phyloP scores from a whole-genome alignment of 2,113 vertebrate genomes.

The Plestiodon gilberti region DNA sequence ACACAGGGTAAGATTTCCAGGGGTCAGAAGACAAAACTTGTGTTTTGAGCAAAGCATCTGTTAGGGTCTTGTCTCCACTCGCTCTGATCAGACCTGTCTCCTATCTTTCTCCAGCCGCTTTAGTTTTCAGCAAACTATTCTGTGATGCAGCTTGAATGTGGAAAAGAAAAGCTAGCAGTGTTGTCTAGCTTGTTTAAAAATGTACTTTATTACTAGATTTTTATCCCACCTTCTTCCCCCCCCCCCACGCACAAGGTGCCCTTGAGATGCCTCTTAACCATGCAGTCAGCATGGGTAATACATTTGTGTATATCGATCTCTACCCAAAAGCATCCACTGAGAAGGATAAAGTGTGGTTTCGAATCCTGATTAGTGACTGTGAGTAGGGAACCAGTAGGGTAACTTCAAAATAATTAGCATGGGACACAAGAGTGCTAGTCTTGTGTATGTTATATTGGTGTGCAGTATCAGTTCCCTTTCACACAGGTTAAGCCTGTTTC shows the following conservation, averaged over 20 bases:
- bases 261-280: no score
- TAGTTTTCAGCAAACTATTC: not conserved
- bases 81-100: not conserved
- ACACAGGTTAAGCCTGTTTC: not conserved
- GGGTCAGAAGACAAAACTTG: not conserved
- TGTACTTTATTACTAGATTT: not conserved
- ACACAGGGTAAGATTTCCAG: not conserved
- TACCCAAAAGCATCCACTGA: no score
- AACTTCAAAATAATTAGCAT: not conserved
- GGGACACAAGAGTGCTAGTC: not conserved
- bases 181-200: not conserved
- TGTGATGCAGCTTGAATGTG: not conserved
- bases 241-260: no score
- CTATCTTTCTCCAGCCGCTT: not conserved
- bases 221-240: no score
- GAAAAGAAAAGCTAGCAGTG: not conserved
- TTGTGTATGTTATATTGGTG: not conserved
- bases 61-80: not conserved
- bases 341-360: not conserved
- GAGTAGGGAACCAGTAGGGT: not conserved
- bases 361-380: not conserved
- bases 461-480: not conserved
- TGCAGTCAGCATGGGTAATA: no score
- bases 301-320: no score
- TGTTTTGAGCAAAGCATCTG: not conserved